phyloP scores from a whole-genome alignment of 2,797 vertebrate genomes.

The Acanthurus lineatus region DNA sequence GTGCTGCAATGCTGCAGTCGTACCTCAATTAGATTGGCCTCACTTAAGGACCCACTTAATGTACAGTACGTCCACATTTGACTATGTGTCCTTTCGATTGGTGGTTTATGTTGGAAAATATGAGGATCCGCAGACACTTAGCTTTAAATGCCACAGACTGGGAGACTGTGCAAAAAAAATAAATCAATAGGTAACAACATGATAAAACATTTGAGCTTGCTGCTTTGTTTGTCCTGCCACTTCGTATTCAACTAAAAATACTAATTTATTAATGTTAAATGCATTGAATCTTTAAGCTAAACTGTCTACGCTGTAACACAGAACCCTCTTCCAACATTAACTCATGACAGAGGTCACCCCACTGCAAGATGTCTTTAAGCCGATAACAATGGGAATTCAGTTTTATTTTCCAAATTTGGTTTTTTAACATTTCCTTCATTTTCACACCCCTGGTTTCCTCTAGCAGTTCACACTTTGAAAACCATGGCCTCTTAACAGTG shows the following conservation, averaged over 20 bases:
- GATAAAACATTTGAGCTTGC: not conserved
- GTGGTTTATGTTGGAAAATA: not conserved
- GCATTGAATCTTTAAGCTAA: not conserved
- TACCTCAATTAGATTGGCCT: not conserved
- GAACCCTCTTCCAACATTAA: no score
- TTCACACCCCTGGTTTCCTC: no score
- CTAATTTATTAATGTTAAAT: not conserved
- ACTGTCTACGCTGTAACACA: no score
- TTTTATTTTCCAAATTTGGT: no score
- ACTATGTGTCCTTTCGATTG: not conserved
- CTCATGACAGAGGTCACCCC: no score
- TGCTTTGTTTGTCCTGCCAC: not conserved
- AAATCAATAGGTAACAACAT: not conserved
- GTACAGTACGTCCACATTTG: not conserved
- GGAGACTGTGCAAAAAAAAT: not conserved
- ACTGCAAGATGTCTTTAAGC: no score
- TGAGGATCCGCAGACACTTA: not conserved
- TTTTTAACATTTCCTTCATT: no score
- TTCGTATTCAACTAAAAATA: not conserved
- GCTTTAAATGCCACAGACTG: not conserved
- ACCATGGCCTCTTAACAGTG: not conserved
- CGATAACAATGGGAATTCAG: no score
- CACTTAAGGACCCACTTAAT: not conserved
- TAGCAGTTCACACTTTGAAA: not conserved
- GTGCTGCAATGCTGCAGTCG: conserved; percentile 9